Evolutionary conservation across 2,888 invertebrate genomes (phyloP).

Genomic region (Nycteola revayana): DNA sequence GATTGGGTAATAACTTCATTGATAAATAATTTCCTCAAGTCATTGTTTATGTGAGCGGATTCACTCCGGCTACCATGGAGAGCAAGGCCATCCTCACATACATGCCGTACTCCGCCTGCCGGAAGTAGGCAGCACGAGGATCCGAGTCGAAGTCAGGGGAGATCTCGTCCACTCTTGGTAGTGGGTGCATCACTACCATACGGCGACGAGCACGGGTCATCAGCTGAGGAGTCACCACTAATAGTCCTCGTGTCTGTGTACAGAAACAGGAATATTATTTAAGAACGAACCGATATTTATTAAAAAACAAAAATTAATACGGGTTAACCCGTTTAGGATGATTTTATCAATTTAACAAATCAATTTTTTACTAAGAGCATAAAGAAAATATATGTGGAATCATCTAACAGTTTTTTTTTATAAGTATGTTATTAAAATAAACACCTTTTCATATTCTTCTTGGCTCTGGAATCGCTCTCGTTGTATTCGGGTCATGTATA

Average conservation of each 20-base stretch:
- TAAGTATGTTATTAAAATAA: no score
- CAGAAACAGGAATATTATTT: no score
- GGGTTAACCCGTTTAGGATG: no score
- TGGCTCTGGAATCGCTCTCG: conserved; percentile 92
- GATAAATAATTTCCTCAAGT: no score
- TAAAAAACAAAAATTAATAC: no score
- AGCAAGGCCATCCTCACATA: conserved; percentile 99
- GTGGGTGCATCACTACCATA: conserved; percentile 98
- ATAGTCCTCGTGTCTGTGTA: conserved; percentile 92
- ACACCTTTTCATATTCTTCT: conserved; percentile 93
- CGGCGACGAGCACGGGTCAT: conserved; percentile 97
- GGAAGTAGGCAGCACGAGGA: conserved; percentile 98
- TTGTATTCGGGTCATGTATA: conserved; percentile 99
- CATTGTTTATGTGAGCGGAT: conserved; percentile 53
- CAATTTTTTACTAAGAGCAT: no score
- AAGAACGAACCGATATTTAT: no score
- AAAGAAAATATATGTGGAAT: no score
- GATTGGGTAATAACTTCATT: no score
- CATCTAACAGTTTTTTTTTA: no score
- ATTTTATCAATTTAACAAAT: no score
- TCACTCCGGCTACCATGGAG: conserved; percentile 91
- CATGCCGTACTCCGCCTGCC: conserved; percentile 99
- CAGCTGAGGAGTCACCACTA: conserved; percentile 95
- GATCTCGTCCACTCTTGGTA: conserved; percentile 97
- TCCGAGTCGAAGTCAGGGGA: conserved; percentile 97